A percentile compares a stretch with the other conserved stretches of the same genome.
Conservation (phyloP, 1,140 invertebrate genomes). For the Ptiloglossa arizonensis region DNA sequence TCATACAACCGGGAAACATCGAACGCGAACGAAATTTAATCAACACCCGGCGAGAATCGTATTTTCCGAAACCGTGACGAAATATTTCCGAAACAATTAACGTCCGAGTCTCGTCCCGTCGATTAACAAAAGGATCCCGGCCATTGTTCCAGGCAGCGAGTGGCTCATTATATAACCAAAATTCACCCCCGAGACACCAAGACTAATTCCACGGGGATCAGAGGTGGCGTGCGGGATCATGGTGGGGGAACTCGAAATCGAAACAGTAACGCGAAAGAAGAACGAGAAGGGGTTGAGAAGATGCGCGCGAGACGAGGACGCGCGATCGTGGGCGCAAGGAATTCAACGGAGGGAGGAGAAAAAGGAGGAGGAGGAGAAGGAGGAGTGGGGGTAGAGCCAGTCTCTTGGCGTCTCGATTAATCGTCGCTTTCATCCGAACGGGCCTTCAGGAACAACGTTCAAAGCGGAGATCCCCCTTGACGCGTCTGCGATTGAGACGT, state of each 20-base stretch:
- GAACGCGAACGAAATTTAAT: too few species aligned
- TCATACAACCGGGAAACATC: too few species aligned
- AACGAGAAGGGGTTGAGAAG: slow-evolving; percentile 12
- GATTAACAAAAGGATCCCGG: too few species aligned
- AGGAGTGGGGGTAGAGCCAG: neutral
- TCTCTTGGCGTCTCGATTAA: slow-evolving; percentile 52
- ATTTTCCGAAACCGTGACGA: too few species aligned
- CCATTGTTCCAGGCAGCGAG: neutral
- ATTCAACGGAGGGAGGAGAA: too few species aligned
- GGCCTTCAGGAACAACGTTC: slow-evolving; percentile 56
- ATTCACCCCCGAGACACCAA: neutral
- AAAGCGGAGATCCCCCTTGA: slow-evolving; percentile 53
- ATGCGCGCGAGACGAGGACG: neutral
- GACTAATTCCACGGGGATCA: neutral
- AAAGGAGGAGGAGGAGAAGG: too few species aligned
- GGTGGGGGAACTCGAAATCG: slow-evolving; percentile 14
- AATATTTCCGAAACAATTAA: too few species aligned
- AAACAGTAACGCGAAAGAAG: slow-evolving; percentile 19
- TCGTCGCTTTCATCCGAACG: slow-evolving; percentile 54
- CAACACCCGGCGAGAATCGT: too few species aligned
- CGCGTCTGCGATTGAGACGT: slow-evolving; percentile 63
- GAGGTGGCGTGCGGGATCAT: neutral
- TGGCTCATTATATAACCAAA: neutral
- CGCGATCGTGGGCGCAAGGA: neutral
- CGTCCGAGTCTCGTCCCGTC: too few species aligned